These are phyloP conservation scores for Illadopsis cleaveri DNA, from an alignment of 2,113 vertebrate species.

Conservation along the genomic window DNA sequence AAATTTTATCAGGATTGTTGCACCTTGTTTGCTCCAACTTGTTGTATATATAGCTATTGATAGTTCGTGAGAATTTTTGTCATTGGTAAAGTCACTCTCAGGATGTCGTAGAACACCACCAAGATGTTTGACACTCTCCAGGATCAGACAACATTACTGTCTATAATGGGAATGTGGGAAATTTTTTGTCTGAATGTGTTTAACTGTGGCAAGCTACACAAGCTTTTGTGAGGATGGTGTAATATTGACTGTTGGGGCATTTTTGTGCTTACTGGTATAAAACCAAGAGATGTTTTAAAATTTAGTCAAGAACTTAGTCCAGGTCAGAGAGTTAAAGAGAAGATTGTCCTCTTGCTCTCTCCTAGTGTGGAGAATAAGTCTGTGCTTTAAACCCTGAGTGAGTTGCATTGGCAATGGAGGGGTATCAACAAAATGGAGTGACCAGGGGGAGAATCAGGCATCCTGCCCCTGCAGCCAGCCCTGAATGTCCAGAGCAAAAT, in stretches of 20 bases:
- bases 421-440: fast-evolving
- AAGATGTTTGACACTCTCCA: neutral
- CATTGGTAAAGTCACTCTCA: neutral
- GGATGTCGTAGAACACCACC: neutral
- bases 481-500: neutral
- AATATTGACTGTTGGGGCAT: neutral
- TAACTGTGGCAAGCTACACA: neutral
- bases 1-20: neutral
- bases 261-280: neutral
- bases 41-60: neutral
- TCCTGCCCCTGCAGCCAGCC: neutral
- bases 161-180: neutral
- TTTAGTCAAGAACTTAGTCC: neutral
- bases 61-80: neutral
- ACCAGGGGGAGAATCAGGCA: neutral
- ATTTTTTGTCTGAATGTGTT: too few relatives aligned
- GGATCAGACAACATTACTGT: neutral
- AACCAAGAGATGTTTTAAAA: neutral
- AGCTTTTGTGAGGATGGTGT: neutral
- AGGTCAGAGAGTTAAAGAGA: neutral
- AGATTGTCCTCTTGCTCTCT: neutral
- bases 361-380: neutral
- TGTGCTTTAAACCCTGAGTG: neutral
- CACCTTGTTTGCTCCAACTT: neutral
- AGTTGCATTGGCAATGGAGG: neutral